These are phyloP conservation scores for Micrasema minimum DNA, from an alignment of 1,140 invertebrate genomes.

Conservation along the genomic window DNA sequence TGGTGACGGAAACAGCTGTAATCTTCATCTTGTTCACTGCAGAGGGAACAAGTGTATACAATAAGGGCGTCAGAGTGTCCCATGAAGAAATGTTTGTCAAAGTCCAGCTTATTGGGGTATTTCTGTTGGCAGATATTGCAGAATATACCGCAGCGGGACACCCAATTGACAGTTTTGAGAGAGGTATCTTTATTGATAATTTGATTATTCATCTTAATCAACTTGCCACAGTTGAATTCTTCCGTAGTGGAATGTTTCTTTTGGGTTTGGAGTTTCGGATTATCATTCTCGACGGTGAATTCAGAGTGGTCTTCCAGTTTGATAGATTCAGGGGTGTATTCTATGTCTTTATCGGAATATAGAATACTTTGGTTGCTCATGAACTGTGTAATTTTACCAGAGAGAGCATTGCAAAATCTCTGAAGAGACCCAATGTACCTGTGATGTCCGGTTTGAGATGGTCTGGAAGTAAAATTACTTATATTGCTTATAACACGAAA, in stretches of 20 bases:
- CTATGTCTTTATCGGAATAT: no score
- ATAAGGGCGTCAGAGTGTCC: not conserved
- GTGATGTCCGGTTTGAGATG: slow-evolving; percentile 28
- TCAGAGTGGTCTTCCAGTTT: not conserved
- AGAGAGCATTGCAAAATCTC: slow-evolving; percentile 22
- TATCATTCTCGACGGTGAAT: not conserved
- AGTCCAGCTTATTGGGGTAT: slow-evolving; percentile 7
- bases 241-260: not conserved
- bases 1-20: slow-evolving; percentile 31
- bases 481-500: no score
- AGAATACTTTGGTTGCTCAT: slow-evolving; percentile 5
- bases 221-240: no score
- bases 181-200: not conserved
- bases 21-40: slow-evolving; percentile 14
- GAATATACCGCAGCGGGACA: slow-evolving; percentile 29
- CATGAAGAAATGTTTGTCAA: slow-evolving; percentile 16
- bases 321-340: slow-evolving; percentile 1
- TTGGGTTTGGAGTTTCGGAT: slow-evolving; percentile 4
- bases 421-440: slow-evolving; percentile 32
- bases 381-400: slow-evolving; percentile 25
- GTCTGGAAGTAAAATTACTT: slow-evolving; percentile 15
- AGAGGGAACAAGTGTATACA: slow-evolving; percentile 29
- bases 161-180: slow-evolving; percentile 7
- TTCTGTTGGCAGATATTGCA: slow-evolving; percentile 9
- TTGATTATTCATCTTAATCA: not conserved